Base-by-base conservation (phyloP, 1,140 invertebrate species). In the Megathymus violae region DNA sequence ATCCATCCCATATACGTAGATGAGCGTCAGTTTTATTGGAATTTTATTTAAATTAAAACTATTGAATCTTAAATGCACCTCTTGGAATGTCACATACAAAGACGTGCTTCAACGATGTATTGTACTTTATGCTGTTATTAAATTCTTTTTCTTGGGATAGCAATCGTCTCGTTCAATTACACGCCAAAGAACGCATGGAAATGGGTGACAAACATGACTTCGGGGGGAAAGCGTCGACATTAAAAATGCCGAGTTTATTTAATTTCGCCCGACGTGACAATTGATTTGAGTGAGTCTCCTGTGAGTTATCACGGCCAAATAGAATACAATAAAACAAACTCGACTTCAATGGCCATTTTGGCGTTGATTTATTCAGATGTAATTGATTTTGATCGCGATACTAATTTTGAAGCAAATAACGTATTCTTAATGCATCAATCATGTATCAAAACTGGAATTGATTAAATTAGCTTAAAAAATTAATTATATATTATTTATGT, bases 131-230 rank as follows among this genome's bases (percentile, higher is more conserved):
- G 70, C 54, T 75, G 74, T 87, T 85, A 87, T 87, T 87, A 84
- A 87, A 87, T 87, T 87, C 73, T 80, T 84, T 78, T 72, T 74
- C 65, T 61, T 61, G 64, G 48, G 68, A 81, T 82, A 80, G 74
- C 76, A 82, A 82, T 81, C 74, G 74, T 81, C 75, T 82, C 74
- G 80, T 83, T 80, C 78, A 82, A 87, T 85, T 82, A 83, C 81
- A 76, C 72, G 76, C 66, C 72, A 74, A 81, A 79, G 68, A 68
- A 72, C 71, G 76, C 78, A 76, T 82, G 71, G 70, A 73, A 85
- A 83, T 78, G 69, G 75, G 71, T 82, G 73, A 78, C 74, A 82
- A 85, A n/a, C n/a, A n/a, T 83, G 69, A 75, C 64, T 76, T 52
- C 67, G 71, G 66, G 71, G 68, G 46, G 67, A 69, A 68, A 79